A percentile compares a stretch with the other conserved stretches of the same genome.
Conservation (phyloP, 2,113 vertebrate species). For the Podiceps cristatus region DNA sequence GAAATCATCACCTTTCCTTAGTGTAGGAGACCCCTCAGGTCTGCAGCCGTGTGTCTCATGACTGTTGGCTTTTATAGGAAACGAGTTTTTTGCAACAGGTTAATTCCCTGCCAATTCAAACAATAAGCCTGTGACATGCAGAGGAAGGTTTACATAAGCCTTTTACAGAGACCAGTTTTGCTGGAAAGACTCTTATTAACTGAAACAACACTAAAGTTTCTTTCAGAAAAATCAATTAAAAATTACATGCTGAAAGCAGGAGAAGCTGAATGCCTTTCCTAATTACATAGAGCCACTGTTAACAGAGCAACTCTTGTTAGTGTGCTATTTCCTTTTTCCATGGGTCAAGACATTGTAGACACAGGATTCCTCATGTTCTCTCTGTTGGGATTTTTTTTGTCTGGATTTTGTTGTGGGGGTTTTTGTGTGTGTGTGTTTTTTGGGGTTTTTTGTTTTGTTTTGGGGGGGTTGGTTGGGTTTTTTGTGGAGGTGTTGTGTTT, state of each 20-base stretch:
- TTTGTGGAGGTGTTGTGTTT: background rate
- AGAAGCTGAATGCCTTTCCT: slow-evolving; percentile 23
- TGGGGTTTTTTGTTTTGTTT: no score
- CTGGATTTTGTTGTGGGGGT: no score
- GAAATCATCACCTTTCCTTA: background rate
- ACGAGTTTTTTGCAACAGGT: background rate
- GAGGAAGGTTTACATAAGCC: slow-evolving; percentile 25
- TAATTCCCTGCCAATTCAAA: slow-evolving; percentile 20
- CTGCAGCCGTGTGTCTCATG: background rate
- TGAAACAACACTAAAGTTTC: slow-evolving; percentile 16
- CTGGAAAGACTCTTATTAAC: slow-evolving; percentile 20
- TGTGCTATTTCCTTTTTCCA: background rate
- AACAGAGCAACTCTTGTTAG: background rate
- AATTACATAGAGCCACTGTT: slow-evolving; percentile 7
- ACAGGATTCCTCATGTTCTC: background rate
- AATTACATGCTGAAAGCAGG: background rate
- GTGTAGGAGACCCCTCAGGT: background rate
- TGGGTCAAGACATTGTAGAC: background rate
- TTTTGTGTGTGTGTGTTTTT: no score
- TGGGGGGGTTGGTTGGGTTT: no score
- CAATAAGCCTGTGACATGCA: slow-evolving; percentile 3
- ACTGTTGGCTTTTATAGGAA: background rate
- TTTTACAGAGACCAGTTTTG: slow-evolving; percentile 15
- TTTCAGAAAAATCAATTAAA: slow-evolving; percentile 53
- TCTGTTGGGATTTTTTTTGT: background rate